phyloP scores from a whole-genome alignment of 2,797 vertebrate species.

The Hapalemur alaotrensis region DNA sequence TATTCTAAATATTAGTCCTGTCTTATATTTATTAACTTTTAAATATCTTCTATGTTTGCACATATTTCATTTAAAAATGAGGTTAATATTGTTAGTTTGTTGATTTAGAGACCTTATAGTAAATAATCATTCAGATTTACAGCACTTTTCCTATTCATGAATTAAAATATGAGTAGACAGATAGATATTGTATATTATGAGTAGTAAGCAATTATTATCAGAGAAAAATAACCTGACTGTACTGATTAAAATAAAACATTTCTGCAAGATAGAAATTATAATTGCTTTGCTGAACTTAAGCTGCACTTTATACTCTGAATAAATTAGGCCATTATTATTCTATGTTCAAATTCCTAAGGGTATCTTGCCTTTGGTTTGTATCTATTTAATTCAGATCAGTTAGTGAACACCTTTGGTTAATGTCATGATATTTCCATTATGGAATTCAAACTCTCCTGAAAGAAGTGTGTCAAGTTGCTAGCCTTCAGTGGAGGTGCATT shows the following conservation, averaged over 20 bases:
- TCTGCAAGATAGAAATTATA: slow-evolving; percentile 80
- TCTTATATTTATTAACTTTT: slow-evolving; percentile 39
- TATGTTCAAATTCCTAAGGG: slow-evolving; percentile 77
- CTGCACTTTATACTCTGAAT: slow-evolving; percentile 79
- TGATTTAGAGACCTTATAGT: neutral
- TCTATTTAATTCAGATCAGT: slow-evolving; percentile 79
- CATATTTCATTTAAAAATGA: slow-evolving; percentile 59
- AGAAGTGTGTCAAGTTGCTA: slow-evolving; percentile 67
- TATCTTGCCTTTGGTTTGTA: slow-evolving; percentile 71
- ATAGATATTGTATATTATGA: neutral
- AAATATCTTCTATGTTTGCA: slow-evolving; percentile 60
- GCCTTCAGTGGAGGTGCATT: slow-evolving; percentile 29
- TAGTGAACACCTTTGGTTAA: slow-evolving; percentile 75
- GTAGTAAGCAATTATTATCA: neutral
- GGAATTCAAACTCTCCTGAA: slow-evolving; percentile 73
- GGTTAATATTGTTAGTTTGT: neutral
- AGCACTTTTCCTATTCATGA: neutral
- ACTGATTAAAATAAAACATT: slow-evolving; percentile 81
- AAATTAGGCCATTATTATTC: slow-evolving; percentile 79
- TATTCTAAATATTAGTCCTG: neutral
- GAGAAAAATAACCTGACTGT: slow-evolving; percentile 1
- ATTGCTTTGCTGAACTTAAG: slow-evolving; percentile 83
- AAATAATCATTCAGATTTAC: slow-evolving; percentile 70
- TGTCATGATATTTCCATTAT: slow-evolving; percentile 81
- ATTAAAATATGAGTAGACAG: neutral